phyloP scores from a whole-genome alignment of 2,113 vertebrate species.

The Hoplias malabaricus region DNA sequence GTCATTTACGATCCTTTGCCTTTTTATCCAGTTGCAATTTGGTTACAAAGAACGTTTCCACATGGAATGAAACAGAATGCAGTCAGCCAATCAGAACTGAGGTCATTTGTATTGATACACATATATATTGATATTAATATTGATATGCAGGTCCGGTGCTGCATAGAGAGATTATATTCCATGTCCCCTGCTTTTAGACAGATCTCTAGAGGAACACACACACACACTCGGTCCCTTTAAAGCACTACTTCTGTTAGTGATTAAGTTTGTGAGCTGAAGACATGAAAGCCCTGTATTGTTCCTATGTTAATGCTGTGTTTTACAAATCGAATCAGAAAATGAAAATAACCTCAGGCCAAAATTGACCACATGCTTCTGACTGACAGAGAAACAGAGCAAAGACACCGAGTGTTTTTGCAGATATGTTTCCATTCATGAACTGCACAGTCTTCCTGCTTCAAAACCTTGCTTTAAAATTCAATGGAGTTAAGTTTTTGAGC shows the following conservation, averaged over 20 bases:
- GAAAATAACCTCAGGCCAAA: constrained; percentile 19
- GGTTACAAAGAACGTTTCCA: too few relatives aligned
- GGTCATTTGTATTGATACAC: too few relatives aligned
- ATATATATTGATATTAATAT: neutral
- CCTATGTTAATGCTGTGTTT: neutral
- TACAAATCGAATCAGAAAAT: constrained; percentile 23
- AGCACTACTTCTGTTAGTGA: constrained; percentile 19
- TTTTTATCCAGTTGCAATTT: too few relatives aligned
- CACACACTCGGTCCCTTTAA: neutral
- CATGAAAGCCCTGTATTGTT: constrained; percentile 15
- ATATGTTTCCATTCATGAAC: too few relatives aligned
- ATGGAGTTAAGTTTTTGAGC: too few relatives aligned
- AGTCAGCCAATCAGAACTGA: too few relatives aligned
- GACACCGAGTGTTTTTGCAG: too few relatives aligned
- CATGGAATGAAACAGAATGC: too few relatives aligned
- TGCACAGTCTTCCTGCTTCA: too few relatives aligned
- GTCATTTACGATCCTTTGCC: too few relatives aligned
- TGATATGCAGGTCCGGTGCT: neutral
- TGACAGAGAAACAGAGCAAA: neutral
- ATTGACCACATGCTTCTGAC: neutral
- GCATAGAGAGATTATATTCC: neutral
- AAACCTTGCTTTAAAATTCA: too few relatives aligned
- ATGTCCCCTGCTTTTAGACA: neutral
- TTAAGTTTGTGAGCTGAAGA: neutral
- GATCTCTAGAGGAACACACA: neutral